These are phyloP conservation scores for Cetoscarus ocellatus DNA, from an alignment of 2,797 vertebrate species.

Conservation along the genomic window DNA sequence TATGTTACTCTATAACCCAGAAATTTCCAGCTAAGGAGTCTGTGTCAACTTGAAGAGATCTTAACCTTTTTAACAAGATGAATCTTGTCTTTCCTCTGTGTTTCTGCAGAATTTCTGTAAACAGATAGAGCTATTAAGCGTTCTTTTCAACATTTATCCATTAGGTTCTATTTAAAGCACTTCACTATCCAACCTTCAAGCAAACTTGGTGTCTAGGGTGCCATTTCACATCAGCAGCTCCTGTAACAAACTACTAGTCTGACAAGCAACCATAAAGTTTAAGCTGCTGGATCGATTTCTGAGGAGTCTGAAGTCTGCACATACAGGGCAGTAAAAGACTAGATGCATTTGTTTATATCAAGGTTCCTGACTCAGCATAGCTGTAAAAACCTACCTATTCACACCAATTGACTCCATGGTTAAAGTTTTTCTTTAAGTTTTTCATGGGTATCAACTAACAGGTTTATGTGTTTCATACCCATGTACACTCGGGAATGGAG, in stretches of 20 bases:
- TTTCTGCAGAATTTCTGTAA: conserved; percentile 7
- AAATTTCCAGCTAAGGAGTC: conserved; percentile 14
- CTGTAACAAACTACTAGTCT: conserved; percentile 9
- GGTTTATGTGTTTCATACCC: no score
- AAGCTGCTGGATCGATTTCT: conserved; percentile 5
- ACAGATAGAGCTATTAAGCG: conserved; percentile 6
- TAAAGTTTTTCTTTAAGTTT: no score
- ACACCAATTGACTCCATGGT: no score
- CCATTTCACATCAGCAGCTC: conserved; percentile 10
- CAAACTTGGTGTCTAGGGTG: neutral
- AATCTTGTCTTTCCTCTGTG: neutral
- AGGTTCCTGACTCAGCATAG: conserved; percentile 5
- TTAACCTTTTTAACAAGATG: conserved; percentile 11
- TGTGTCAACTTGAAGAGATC: neutral
- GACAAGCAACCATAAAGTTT: conserved; percentile 7
- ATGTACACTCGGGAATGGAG: no score
- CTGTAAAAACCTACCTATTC: no score
- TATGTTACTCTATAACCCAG: conserved; percentile 27
- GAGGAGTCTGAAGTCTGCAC: neutral
- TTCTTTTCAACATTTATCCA: neutral
- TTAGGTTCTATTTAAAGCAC: neutral
- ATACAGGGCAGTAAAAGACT: conserved; percentile 4
- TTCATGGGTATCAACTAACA: no score
- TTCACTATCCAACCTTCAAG: neutral
- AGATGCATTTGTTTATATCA: conserved; percentile 16